These are phyloP conservation scores for Yponomeuta malinellus DNA, from an alignment of 2,888 invertebrate genomes.

Conservation along the genomic window DNA sequence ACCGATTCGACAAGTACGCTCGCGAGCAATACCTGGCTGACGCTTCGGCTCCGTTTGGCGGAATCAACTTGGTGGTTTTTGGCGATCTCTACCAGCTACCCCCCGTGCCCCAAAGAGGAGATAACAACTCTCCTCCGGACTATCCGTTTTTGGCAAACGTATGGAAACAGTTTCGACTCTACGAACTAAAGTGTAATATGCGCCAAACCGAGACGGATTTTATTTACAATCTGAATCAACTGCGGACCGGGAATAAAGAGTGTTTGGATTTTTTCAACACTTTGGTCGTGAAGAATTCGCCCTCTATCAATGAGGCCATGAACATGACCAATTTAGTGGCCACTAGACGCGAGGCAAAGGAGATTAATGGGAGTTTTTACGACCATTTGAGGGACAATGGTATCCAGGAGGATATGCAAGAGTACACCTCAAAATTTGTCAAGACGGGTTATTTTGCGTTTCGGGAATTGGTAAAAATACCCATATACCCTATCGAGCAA, in stretches of 20 bases:
- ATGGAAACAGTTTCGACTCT: neutral
- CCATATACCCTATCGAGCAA: conserved; percentile 2
- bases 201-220: neutral
- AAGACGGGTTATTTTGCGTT: neutral
- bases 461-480: neutral
- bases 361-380: conserved; percentile 6
- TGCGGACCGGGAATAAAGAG: neutral
- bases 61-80: no score
- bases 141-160: neutral
- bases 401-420: neutral
- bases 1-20: neutral
- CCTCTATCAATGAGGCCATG: neutral
- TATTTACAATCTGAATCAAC: neutral
- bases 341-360: conserved; percentile 6
- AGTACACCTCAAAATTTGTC: neutral
- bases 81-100: neutral
- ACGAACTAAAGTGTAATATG: conserved; percentile 1
- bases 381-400: neutral
- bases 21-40: no score
- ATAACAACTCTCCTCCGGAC: neutral
- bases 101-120: neutral
- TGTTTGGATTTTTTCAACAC: conserved; percentile 1
- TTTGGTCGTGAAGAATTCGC: conserved; percentile 1
- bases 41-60: no score
- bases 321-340: conserved; percentile 9